Conservation (phyloP, 2,888 invertebrate species). For the Chironomus riparius region DNA sequence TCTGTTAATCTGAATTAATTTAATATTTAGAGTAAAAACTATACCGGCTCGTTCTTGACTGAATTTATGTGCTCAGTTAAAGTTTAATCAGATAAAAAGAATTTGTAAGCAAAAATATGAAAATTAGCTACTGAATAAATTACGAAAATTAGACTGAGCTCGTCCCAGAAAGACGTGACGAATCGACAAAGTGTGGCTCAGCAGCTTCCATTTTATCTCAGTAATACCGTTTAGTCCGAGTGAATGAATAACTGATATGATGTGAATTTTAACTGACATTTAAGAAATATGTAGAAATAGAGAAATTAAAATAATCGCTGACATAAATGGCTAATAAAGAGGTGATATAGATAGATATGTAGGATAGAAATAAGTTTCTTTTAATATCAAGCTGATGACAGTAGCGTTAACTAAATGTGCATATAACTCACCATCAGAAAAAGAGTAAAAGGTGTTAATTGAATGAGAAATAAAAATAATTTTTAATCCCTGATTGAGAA, state of each 20-base stretch:
- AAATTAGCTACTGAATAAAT: too few relatives aligned
- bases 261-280: too few relatives aligned
- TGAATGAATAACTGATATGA: background rate
- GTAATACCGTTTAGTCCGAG: background rate
- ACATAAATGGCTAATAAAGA: background rate
- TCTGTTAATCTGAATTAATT: too few relatives aligned
- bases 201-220: too few relatives aligned
- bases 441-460: background rate
- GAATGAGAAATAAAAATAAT: background rate
- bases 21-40: too few relatives aligned
- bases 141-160: too few relatives aligned
- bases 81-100: too few relatives aligned
- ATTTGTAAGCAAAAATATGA: too few relatives aligned
- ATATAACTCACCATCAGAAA: background rate
- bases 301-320: constrained; percentile 8
- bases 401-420: background rate
- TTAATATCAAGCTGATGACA: background rate
- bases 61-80: too few relatives aligned
- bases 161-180: too few relatives aligned
- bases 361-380: background rate
- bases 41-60: too few relatives aligned
- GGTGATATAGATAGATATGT: background rate
- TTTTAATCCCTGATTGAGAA: background rate
- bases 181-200: too few relatives aligned
- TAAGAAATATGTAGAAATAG: background rate